A percentile compares a stretch with the other conserved stretches of the same genome.
Evolutionary conservation across 2,888 invertebrate species (phyloP).

Genomic region (Ichneumoninae sp.): DNA sequence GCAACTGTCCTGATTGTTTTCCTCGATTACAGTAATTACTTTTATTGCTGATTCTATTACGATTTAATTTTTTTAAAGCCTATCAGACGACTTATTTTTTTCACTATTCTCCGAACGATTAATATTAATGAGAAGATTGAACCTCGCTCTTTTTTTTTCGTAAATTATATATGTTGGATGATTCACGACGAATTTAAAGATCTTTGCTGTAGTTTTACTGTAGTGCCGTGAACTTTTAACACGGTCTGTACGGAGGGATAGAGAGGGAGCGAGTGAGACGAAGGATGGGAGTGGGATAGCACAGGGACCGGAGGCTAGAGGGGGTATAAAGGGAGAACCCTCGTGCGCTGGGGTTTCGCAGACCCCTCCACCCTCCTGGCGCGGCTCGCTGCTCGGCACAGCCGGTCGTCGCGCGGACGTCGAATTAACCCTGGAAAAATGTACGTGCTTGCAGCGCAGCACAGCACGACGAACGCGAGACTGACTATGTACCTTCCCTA

Average conservation of each 20-base stretch:
- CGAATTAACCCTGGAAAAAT: conserved; percentile 81
- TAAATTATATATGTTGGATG: background rate
- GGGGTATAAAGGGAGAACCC: conserved; percentile 73
- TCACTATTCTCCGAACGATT: background rate
- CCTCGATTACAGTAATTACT: background rate
- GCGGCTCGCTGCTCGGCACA: conserved; percentile 54
- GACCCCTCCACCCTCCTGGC: conserved; percentile 74
- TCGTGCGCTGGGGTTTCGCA: conserved; percentile 79
- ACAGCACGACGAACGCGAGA: conserved; percentile 50
- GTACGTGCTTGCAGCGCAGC: conserved; percentile 67
- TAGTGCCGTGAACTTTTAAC: conserved; percentile 32
- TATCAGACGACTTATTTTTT: background rate
- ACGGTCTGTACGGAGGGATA: conserved; percentile 49
- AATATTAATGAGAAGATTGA: background rate
- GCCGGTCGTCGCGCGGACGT: conserved; percentile 74
- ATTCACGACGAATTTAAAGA: background rate
- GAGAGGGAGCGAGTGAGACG: conserved; percentile 46
- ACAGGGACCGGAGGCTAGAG: conserved; percentile 52
- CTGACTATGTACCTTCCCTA: conserved; percentile 11
- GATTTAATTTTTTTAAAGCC: background rate
- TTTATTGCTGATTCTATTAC: too few relatives aligned
- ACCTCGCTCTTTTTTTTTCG: background rate
- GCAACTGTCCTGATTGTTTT: background rate
- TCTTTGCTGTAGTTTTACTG: background rate
- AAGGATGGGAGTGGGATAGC: conserved; percentile 59